Base-by-base conservation (phyloP, 2,113 vertebrate genomes). In the Cyanoramphus novaezelandiae region DNA sequence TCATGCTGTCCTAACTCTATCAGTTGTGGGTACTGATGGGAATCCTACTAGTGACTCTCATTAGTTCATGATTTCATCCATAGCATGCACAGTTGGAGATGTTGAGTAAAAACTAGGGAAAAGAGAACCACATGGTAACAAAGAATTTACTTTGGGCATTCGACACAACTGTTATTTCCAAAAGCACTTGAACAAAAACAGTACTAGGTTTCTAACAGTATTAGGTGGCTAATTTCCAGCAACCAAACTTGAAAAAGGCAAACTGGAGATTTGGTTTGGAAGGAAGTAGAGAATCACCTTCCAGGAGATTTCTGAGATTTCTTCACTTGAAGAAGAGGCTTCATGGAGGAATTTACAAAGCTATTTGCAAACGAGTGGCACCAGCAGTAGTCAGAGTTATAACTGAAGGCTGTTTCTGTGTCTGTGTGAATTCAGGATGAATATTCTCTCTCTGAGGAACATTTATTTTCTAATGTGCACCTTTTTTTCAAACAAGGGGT, bases 401-500 rank as follows among this genome's bases (percentile, higher is more conserved):
- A 62, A 35, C 16, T 39, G 5, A 39, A 77, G 44, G 28, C 31
- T 86, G 12, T 29, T 69, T 6, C n/a, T 20, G 2, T 19, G 4
- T 72, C 39, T 74, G 2, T 70, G 41, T 82, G 31, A 92, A 79
- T 70, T 64, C 1, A 3, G 52, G 25, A 81, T 53, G 9, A 76
- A 68, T 85, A 65, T 69, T 65, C 17, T 78, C 17, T 81, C 11
- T 91, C 72, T 62, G 41, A 88, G 68, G 90, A 96, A 72, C 21
- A 64, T 79, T 82, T 86, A 2, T 78, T 95, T 83, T 70, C 70
- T 25, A 77, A 88, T 72, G 18, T 39, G 16, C 37, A 11, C 21
- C 10, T 59, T 92, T 92, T 92, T 96, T 84, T 81, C 28, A 89
- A 67, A 55, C 43, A 74, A 93, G 37, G 65, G 71, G 50, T 94